phyloP scores from a whole-genome alignment of 2,888 invertebrate genomes.

The Hydropsyche betteni region DNA sequence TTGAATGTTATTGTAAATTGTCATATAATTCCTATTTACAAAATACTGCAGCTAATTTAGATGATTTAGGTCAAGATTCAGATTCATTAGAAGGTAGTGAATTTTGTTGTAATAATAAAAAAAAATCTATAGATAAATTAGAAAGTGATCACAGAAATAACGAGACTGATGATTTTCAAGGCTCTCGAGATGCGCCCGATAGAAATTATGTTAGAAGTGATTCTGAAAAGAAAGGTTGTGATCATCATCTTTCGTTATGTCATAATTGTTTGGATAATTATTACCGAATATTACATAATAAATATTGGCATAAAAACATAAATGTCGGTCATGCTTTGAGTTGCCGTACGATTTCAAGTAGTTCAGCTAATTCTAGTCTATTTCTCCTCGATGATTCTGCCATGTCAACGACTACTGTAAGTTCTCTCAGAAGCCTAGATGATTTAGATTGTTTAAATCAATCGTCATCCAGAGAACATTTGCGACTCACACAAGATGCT shows the following conservation, averaged over 20 bases:
- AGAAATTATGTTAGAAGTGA: constrained; percentile 38
- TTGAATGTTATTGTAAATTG: constrained; percentile 46
- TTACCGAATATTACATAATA: constrained; percentile 56
- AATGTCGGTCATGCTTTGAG: constrained; percentile 51
- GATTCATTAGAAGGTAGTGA: constrained; percentile 14
- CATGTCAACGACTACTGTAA: constrained; percentile 62
- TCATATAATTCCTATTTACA: constrained; percentile 38
- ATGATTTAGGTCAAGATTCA: constrained; percentile 30
- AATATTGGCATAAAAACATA: constrained; percentile 49
- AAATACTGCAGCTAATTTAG: constrained; percentile 27
- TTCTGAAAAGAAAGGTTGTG: constrained; percentile 44
- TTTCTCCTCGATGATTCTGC: constrained; percentile 71
- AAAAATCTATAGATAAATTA: constrained; percentile 38
- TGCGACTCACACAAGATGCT: constrained; percentile 42
- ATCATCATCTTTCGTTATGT: constrained; percentile 54
- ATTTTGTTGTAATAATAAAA: constrained; percentile 30
- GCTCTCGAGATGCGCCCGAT: neutral
- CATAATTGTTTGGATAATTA: constrained; percentile 57
- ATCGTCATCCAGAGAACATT: constrained; percentile 51
- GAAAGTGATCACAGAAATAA: constrained; percentile 19
- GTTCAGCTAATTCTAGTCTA: constrained; percentile 65
- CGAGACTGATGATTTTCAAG: constrained; percentile 15
- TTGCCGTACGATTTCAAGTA: constrained; percentile 57
- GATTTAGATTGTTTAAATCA: constrained; percentile 61
- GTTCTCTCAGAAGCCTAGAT: constrained; percentile 68